Evolutionary conservation across 2,113 vertebrate genomes (phyloP).

Genomic region (Hypocryptadius cinnamomeus): DNA sequence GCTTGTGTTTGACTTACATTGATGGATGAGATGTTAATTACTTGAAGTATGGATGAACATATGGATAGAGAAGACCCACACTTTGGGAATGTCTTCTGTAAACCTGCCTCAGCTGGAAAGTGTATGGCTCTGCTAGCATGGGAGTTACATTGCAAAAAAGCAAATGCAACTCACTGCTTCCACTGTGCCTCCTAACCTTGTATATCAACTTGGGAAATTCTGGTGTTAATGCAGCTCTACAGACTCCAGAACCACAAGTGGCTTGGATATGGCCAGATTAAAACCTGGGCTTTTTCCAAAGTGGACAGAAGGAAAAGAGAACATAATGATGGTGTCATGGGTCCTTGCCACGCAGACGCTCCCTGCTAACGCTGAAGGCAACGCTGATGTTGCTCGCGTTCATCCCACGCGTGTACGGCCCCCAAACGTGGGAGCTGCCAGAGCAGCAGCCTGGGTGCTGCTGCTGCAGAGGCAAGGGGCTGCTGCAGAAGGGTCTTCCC

Average conservation of each 20-base stretch:
- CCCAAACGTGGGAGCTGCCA: accelerated
- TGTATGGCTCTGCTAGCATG: background rate
- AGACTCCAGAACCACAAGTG: background rate
- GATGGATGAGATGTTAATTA: background rate
- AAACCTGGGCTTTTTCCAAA: background rate
- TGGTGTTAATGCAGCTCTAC: background rate
- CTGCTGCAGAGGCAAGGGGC: background rate
- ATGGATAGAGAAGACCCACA: background rate
- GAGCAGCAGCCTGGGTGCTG: background rate
- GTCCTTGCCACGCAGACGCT: background rate
- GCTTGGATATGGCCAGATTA: background rate
- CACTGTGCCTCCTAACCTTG: background rate
- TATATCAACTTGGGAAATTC: background rate
- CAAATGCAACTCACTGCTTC: background rate
- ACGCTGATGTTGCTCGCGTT: background rate
- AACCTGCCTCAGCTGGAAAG: background rate
- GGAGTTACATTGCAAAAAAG: background rate
- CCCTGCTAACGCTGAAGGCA: background rate
- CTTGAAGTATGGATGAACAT: background rate
- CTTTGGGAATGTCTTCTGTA: background rate
- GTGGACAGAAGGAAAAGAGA: background rate
- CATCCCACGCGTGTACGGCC: accelerated
- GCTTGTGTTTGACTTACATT: background rate
- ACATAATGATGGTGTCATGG: background rate
- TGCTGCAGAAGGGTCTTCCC: background rate